A percentile compares a stretch with the other conserved stretches of the same genome.
These are phyloP conservation scores for Manacus vitellinus DNA, from an alignment of 2,113 vertebrate genomes.

Conservation along the genomic window DNA sequence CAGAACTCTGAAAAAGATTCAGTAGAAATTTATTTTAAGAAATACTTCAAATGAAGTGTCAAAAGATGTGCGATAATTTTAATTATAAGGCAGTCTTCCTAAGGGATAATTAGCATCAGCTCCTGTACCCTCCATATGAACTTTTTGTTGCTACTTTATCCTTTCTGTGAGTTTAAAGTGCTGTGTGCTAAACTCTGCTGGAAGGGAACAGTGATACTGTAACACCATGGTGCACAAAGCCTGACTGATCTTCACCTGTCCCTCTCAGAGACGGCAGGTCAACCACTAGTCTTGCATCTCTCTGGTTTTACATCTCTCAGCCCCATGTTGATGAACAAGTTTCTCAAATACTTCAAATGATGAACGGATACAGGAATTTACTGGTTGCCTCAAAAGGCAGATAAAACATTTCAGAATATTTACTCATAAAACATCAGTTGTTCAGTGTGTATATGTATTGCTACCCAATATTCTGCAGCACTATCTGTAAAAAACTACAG, in stretches of 20 bases:
- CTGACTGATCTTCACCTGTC: neutral
- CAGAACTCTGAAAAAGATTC: neutral
- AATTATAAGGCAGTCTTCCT: neutral
- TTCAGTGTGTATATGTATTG: neutral
- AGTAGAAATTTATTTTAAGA: slow-evolving; percentile 4
- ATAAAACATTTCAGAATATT: neutral
- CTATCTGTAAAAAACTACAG: neutral
- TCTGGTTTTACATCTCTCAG: neutral
- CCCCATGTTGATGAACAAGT: neutral
- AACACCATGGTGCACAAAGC: neutral
- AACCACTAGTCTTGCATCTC: neutral
- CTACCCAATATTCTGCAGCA: neutral
- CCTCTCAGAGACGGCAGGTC: neutral
- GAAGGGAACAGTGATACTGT: neutral
- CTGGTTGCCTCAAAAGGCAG: neutral
- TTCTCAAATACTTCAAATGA: neutral
- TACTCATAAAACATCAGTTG: neutral
- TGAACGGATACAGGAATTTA: neutral
- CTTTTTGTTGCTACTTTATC: neutral
- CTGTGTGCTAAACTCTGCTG: neutral
- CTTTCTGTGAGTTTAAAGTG: neutral
- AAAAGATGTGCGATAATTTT: neutral
- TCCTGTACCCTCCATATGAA: neutral
- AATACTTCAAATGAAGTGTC: neutral
- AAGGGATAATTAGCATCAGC: neutral